phyloP scores from a whole-genome alignment of 2,113 vertebrate species.

The Halcyon senegalensis region DNA sequence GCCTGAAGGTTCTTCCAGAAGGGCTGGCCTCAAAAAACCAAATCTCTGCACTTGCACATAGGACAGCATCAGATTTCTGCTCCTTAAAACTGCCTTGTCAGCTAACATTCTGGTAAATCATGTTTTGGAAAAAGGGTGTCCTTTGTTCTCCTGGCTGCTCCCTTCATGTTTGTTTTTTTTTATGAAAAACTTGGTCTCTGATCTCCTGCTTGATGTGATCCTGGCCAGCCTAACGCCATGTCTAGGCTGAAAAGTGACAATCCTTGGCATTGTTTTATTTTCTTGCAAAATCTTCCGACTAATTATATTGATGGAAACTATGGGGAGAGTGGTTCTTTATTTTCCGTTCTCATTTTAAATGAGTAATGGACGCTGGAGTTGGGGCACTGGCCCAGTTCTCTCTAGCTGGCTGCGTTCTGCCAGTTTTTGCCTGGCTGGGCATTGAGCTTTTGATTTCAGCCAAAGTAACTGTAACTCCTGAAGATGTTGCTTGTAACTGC shows the following conservation, averaged over 20 bases:
- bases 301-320: background rate
- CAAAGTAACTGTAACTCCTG: background rate
- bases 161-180: background rate
- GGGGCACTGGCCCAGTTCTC: background rate
- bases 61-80: background rate
- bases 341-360: background rate
- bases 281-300: background rate
- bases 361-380: rapidly evolving
- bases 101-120: background rate
- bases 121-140: no score
- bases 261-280: background rate
- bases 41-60: background rate
- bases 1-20: background rate
- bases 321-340: background rate
- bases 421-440: background rate
- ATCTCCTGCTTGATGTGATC: background rate
- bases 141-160: background rate
- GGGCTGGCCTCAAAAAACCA: background rate
- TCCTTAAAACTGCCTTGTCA: background rate
- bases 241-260: background rate
- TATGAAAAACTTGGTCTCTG: background rate
- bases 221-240: rapidly evolving
- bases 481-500: no score
- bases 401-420: background rate
- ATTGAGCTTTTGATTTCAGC: background rate